phyloP scores from a whole-genome alignment of 2,888 invertebrate species.

The Quadriops clusia region DNA sequence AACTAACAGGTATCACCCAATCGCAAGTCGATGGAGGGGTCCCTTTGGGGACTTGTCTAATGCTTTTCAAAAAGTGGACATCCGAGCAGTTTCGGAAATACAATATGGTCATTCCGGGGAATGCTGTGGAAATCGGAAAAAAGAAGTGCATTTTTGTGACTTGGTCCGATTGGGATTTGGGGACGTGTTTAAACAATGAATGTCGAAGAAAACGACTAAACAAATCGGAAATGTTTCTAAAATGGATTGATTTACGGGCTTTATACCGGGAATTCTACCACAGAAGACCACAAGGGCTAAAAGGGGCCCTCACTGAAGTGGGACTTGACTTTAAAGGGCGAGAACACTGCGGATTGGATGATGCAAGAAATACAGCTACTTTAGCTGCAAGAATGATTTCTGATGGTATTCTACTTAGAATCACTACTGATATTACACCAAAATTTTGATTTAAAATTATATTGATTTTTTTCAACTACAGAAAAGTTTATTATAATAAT shows the following conservation, averaged over 20 bases:
- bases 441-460: slow-evolving; percentile 1
- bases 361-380: slow-evolving; percentile 48
- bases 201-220: slow-evolving; percentile 44
- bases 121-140: slow-evolving; percentile 13
- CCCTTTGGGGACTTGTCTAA: slow-evolving; percentile 38
- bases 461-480: background rate
- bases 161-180: slow-evolving; percentile 54
- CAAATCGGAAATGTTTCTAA: slow-evolving; percentile 41
- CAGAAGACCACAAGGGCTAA: slow-evolving; percentile 40
- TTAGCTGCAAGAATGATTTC: slow-evolving; percentile 44
- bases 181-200: slow-evolving; percentile 45
- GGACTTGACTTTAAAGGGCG: slow-evolving; percentile 47
- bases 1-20: slow-evolving; percentile 48
- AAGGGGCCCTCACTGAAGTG: slow-evolving; percentile 44
- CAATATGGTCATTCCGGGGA: slow-evolving; percentile 29
- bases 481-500: slow-evolving; percentile 6
- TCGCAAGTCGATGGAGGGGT: slow-evolving; percentile 40
- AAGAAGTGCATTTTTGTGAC: slow-evolving; percentile 43
- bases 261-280: slow-evolving; percentile 44
- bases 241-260: slow-evolving; percentile 48
- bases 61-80: slow-evolving; percentile 46
- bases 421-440: slow-evolving; percentile 31
- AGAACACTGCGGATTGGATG: slow-evolving; percentile 49
- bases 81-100: slow-evolving; percentile 38
- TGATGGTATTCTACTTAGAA: slow-evolving; percentile 43